phyloP scores from a whole-genome alignment of 2,113 vertebrate genomes.

The Dipodomys ordii region DNA sequence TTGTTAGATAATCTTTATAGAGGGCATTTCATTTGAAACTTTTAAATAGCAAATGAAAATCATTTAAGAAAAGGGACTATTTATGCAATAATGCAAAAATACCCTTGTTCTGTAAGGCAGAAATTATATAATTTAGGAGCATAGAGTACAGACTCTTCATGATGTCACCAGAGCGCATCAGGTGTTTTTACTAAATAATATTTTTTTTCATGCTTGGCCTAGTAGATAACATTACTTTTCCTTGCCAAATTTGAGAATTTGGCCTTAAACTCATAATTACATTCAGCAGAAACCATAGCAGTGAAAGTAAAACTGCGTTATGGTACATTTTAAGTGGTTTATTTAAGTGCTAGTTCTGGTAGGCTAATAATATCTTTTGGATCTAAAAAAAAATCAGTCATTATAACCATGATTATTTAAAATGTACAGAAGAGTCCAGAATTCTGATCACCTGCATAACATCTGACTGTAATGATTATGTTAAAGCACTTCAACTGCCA shows the following conservation, averaged over 20 bases:
- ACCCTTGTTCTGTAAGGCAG: background rate
- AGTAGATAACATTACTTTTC: slow-evolving; percentile 14
- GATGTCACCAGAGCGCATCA: background rate
- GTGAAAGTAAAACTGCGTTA: slow-evolving; percentile 63
- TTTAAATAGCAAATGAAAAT: background rate
- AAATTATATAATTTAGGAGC: background rate
- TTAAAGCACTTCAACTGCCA: slow-evolving; percentile 82
- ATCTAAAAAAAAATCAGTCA: slow-evolving; percentile 63
- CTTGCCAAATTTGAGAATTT: slow-evolving; percentile 58
- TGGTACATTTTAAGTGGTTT: slow-evolving; percentile 73
- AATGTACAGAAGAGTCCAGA: slow-evolving; percentile 58
- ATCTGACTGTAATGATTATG: slow-evolving; percentile 84
- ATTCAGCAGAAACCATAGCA: slow-evolving; percentile 31
- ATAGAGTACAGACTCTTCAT: background rate
- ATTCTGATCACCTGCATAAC: slow-evolving; percentile 83
- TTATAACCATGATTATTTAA: slow-evolving; percentile 48
- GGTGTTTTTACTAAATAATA: slow-evolving; percentile 43
- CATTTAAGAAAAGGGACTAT: background rate
- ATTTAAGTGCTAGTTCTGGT: slow-evolving; percentile 74
- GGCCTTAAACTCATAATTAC: slow-evolving; percentile 18
- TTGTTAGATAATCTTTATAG: background rate
- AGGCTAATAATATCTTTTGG: slow-evolving; percentile 79
- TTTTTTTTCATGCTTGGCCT: background rate
- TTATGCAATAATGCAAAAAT: slow-evolving; percentile 2
- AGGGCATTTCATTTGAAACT: slow-evolving; percentile 25